These are phyloP conservation scores for Nesoenas mayeri DNA, from an alignment of 2,113 vertebrate genomes.

Conservation along the genomic window DNA sequence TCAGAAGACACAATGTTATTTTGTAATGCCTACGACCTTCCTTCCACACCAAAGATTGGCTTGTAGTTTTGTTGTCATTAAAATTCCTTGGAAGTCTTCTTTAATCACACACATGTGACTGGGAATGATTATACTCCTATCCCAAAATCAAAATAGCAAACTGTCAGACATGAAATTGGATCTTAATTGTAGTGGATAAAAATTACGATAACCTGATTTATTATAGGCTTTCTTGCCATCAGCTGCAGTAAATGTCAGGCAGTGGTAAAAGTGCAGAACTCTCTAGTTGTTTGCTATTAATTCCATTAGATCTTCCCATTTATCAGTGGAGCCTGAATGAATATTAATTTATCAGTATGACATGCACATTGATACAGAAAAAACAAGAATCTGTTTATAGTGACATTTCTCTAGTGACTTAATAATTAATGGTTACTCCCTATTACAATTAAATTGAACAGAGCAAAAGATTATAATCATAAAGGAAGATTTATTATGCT, in stretches of 20 bases:
- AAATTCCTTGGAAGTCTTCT: neutral
- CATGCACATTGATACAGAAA: neutral
- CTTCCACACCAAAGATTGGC: neutral
- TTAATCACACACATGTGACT: neutral
- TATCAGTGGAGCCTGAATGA: neutral
- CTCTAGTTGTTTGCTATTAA: neutral
- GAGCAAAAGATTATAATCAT: neutral
- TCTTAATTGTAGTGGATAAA: conserved; percentile 13
- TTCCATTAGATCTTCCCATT: neutral
- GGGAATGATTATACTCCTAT: neutral
- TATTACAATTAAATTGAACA: neutral
- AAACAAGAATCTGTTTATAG: neutral
- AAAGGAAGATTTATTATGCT: neutral
- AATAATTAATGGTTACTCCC: conserved; percentile 39
- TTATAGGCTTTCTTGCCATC: neutral
- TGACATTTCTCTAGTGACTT: neutral
- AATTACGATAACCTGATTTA: conserved; percentile 6
- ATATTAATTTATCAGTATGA: neutral
- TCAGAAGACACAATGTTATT: neutral
- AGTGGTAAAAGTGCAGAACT: neutral
- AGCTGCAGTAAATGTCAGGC: conserved; percentile 19
- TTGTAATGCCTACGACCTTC: neutral
- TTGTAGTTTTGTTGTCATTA: neutral
- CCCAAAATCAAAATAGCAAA: neutral
- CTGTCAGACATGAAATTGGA: conserved; percentile 4